These are phyloP conservation scores for Papilio helenus DNA, from an alignment of 1,140 invertebrate species.

Conservation along the genomic window DNA sequence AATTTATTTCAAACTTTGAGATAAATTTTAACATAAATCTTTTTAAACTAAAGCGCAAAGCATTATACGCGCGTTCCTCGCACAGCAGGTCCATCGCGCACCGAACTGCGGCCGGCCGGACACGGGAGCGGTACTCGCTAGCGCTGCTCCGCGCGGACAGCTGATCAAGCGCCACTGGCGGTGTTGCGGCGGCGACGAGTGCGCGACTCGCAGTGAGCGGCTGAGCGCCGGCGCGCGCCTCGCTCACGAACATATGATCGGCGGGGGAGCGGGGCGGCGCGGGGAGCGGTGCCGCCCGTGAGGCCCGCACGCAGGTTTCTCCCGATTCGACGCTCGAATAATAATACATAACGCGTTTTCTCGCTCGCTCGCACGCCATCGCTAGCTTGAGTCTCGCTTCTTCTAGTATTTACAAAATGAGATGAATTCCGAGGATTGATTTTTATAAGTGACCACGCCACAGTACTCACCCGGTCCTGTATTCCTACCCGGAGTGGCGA, in stretches of 20 bases:
- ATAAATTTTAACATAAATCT: background rate
- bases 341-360: conserved; percentile 76
- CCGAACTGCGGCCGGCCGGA: conserved; percentile 69
- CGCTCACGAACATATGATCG: conserved; percentile 79
- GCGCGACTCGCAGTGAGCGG: conserved; percentile 76
- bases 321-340: conserved; percentile 78
- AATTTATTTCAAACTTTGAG: background rate
- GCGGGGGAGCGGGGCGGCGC: conserved; percentile 58
- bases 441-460: conserved; percentile 47
- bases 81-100: conserved; percentile 81
- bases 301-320: conserved; percentile 83
- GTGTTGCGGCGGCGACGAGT: conserved; percentile 72
- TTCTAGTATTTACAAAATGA: conserved; percentile 74
- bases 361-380: conserved; percentile 67
- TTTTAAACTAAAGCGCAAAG: conserved; percentile 9
- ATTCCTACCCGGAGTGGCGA: conserved; percentile 1
- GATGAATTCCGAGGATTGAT: conserved; percentile 64
- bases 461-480: conserved; percentile 39
- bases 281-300: conserved; percentile 62
- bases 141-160: conserved; percentile 59
- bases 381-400: conserved; percentile 58
- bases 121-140: conserved; percentile 53
- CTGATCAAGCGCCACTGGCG: conserved; percentile 65
- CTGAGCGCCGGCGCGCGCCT: conserved; percentile 52
- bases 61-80: conserved; percentile 75